phyloP scores from a whole-genome alignment of 1,140 invertebrate genomes.

The Cardiocondyla obscurior region DNA sequence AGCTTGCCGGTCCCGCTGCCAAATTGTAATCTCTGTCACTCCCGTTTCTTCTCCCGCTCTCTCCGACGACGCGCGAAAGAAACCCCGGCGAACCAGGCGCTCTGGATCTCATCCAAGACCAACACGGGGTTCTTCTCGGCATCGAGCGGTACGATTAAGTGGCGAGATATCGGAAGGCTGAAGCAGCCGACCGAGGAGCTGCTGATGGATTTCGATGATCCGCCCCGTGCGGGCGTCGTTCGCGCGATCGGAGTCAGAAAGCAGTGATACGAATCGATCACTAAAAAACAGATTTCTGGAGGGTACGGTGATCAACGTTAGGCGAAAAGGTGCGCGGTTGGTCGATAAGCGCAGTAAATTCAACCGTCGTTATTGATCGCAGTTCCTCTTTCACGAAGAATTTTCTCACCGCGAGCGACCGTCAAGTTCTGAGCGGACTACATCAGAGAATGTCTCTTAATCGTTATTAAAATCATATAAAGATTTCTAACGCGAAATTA shows the following conservation, averaged over 20 bases:
- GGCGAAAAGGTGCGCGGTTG: slow-evolving; percentile 88
- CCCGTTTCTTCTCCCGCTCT: slow-evolving; percentile 18
- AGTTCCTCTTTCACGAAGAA: slow-evolving; percentile 94
- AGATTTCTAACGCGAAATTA: neutral
- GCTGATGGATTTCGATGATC: slow-evolving; percentile 91
- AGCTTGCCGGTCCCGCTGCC: slow-evolving; percentile 8
- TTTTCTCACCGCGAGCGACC: slow-evolving; percentile 94
- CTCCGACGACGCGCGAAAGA: slow-evolving; percentile 74
- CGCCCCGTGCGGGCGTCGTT: slow-evolving; percentile 84
- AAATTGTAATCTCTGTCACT: slow-evolving; percentile 24
- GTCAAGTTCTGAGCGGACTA: slow-evolving; percentile 94
- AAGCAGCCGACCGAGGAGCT: slow-evolving; percentile 91
- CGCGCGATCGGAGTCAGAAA: slow-evolving; percentile 91
- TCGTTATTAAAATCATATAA: slow-evolving; percentile 86
- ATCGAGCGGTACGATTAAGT: slow-evolving; percentile 90
- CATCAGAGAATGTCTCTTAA: slow-evolving; percentile 90
- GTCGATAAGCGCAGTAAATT: slow-evolving; percentile 90
- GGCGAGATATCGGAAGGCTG: slow-evolving; percentile 94
- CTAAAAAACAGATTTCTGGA: slow-evolving; percentile 88
- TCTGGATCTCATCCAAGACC: slow-evolving; percentile 93
- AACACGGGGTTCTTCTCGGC: slow-evolving; percentile 94
- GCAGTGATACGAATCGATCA: slow-evolving; percentile 94
- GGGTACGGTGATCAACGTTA: slow-evolving; percentile 91
- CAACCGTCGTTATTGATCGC: slow-evolving; percentile 90
- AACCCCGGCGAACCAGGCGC: slow-evolving; percentile 89